Conservation (phyloP, 2,888 invertebrate species). For the Ctena decussata region DNA sequence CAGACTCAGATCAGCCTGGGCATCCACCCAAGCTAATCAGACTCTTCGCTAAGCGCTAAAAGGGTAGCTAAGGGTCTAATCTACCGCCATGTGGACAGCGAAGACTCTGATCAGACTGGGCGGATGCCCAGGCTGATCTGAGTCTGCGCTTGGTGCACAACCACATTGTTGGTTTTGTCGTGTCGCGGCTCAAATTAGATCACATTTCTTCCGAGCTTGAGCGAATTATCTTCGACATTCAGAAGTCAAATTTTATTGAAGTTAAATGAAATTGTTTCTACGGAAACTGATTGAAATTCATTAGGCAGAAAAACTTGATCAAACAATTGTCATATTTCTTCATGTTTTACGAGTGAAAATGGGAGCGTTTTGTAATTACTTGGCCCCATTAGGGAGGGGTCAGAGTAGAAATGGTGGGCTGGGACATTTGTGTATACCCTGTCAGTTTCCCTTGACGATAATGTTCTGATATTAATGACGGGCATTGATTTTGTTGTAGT, state of each 20-base stretch:
- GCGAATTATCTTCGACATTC: neutral
- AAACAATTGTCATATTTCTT: constrained; percentile 56
- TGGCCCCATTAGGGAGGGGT: constrained; percentile 67
- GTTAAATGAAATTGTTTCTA: constrained; percentile 14
- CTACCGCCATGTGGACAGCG: too few relatives aligned
- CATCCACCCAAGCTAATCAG: too few relatives aligned
- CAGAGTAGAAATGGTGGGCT: constrained; percentile 60
- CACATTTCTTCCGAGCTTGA: neutral
- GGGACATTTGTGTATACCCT: constrained; percentile 54
- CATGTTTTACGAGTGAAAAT: constrained; percentile 54
- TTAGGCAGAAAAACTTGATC: constrained; percentile 41
- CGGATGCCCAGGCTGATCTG: too few relatives aligned
- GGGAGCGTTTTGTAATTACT: constrained; percentile 65
- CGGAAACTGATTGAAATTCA: constrained; percentile 39
- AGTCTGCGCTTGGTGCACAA: too few relatives aligned
- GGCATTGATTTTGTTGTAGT: constrained; percentile 63
- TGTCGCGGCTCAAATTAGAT: neutral
- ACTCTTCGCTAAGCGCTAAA: too few relatives aligned
- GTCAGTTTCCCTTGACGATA: constrained; percentile 65
- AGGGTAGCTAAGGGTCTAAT: too few relatives aligned
- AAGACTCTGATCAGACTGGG: too few relatives aligned
- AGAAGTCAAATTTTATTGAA: constrained; percentile 13
- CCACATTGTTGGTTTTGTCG: too few relatives aligned
- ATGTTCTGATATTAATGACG: constrained; percentile 66
- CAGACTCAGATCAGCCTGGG: too few relatives aligned